These are phyloP conservation scores for Xerus inauris DNA, from an alignment of 2,113 vertebrate genomes.

Conservation along the genomic window DNA sequence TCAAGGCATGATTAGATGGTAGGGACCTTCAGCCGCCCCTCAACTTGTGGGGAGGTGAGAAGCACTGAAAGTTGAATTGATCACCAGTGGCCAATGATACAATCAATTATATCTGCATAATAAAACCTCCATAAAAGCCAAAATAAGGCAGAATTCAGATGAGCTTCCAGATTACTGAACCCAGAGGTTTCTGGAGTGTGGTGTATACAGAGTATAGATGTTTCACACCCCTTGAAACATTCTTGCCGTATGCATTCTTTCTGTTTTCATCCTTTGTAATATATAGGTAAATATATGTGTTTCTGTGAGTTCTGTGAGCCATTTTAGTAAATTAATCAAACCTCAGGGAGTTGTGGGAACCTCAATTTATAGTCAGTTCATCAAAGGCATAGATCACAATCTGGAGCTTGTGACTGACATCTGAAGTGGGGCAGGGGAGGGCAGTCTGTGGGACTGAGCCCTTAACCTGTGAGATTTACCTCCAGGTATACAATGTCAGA, in stretches of 20 bases:
- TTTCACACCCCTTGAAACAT: not conserved
- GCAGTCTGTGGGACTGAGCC: not conserved
- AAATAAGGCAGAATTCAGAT: no score
- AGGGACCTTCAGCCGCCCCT: not conserved
- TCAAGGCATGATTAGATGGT: not conserved
- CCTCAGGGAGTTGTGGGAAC: not conserved
- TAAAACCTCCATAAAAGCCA: not conserved
- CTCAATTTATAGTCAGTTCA: not conserved
- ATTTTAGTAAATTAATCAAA: not conserved
- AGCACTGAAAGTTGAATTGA: not conserved
- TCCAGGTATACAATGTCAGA: not conserved
- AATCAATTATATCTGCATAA: not conserved
- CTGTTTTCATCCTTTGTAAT: not conserved
- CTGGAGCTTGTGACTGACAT: not conserved
- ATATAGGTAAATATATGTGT: not conserved
- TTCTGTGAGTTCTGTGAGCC: not conserved
- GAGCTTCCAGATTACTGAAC: not conserved
- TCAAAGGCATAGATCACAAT: not conserved
- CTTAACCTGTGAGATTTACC: not conserved
- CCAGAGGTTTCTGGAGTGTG: not conserved
- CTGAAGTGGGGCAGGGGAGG: not conserved
- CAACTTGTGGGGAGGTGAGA: not conserved
- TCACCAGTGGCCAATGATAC: not conserved
- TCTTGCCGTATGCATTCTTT: not conserved
- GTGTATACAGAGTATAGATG: not conserved